Evolutionary conservation across 2,888 invertebrate species (phyloP).

Genomic region (Brenthis daphne): DNA sequence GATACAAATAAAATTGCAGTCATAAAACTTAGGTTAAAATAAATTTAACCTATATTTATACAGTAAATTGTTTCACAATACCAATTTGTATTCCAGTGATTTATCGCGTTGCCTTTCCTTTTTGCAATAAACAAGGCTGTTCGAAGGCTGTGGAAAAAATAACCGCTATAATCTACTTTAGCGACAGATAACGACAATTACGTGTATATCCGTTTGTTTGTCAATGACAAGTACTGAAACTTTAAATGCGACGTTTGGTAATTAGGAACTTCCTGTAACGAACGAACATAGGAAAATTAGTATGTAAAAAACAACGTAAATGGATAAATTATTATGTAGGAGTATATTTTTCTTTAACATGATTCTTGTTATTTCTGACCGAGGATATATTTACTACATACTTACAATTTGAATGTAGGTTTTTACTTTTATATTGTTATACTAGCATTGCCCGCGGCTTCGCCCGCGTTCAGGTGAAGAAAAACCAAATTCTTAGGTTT

Average conservation of each 20-base stretch:
- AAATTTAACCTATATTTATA: not conserved
- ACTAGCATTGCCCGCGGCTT: no score
- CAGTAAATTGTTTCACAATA: not conserved
- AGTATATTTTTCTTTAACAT: no score
- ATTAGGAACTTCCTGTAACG: not conserved
- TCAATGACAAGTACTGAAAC: constrained; percentile 7
- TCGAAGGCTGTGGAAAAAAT: constrained; percentile 18
- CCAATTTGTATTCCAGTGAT: constrained; percentile 27
- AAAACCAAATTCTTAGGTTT: no score
- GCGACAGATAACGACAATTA: constrained; percentile 17
- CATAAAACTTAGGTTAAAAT: constrained; percentile 2
- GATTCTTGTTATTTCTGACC: no score
- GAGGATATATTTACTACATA: no score
- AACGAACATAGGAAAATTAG: not conserved
- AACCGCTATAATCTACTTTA: constrained; percentile 23
- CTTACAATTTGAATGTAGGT: no score
- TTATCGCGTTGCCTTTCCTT: constrained; percentile 23
- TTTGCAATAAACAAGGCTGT: constrained; percentile 20
- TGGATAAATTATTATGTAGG: no score
- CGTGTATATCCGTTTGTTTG: constrained; percentile 9
- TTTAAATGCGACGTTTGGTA: constrained; percentile 5
- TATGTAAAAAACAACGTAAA: no score
- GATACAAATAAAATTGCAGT: no score
- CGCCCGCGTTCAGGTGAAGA: no score
- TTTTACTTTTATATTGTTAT: no score